Base-by-base conservation (phyloP, 2,113 vertebrate species). In the Cavia aperea region DNA sequence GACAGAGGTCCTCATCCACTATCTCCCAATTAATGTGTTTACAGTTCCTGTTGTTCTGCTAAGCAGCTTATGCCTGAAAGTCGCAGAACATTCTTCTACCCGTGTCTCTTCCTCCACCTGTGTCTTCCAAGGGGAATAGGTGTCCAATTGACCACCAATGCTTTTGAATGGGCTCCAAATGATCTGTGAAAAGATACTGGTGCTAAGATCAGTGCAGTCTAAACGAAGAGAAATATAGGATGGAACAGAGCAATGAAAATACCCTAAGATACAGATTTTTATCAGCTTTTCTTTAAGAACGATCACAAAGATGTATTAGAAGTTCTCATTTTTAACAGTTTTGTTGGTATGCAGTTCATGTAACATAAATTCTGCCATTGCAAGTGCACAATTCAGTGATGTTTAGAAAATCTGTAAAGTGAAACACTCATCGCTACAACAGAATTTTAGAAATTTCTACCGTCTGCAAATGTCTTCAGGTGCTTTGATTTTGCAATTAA, bases 51-150 rank as follows among this genome's bases (percentile, higher is more conserved):
- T 94, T 88, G 66, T 78, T 92, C 70, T 60, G 51, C 81, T 95
- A 83, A 90, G 56, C 60, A 81, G 92, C 81, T 72, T 73, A 46
- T 63, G 16, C 63, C 73, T 94, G 65, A 81, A 92, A 95, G 70
- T 95, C 46, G 90, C 75, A 56, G 31, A 66, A 54, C 49, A 81
- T 72, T 94, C 60, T 86, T 14, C 46, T 46, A 23, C 89, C 86
- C 88, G 46, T 56, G 26, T 21, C 26, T 86, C 36, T 78, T 54
- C 72, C 81, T 36, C 36, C 5, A 1, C 9, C 15, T 16, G 31
- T 63, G 63, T 89, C 54, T 89, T 93, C 87, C 29, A 86, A 95
- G n/a, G 49, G 86, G 93, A 95, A 90, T 62, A 8, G 19, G 19
- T 65, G 46, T 65, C 46, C 62, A 26, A 1, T 70, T 93, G 51